Evolutionary conservation across 64 coral and sea anemone species (phyloP), one percentile per base, ranked within the genome.

Genomic region (Montipora cactus): DNA sequence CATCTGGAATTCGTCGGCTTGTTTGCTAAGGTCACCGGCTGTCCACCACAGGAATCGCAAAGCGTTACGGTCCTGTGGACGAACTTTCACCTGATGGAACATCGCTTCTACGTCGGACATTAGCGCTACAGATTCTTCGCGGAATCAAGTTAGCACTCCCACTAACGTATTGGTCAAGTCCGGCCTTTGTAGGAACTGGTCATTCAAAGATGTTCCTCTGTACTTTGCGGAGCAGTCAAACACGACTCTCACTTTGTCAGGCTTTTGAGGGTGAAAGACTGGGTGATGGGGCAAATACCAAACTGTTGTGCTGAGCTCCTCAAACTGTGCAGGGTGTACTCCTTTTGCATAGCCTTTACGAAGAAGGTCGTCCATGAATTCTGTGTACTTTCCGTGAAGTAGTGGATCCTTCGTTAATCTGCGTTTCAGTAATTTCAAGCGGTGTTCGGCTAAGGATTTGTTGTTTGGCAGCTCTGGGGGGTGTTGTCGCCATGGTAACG

Each of bases 61-160:
- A 37, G 37, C 37, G 3, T 50, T 20, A 11, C 79, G 46, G 44
- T 92, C 90, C 0, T 52, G 50, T 52, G 45, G 55, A 5, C n/a
- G 75, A 0, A 93, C 84, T 8, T 62, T 19, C 18, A 93, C 92
- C 77, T 93, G 84, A 7, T 88, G 62, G 19, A 88, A 93, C 92
- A 93, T 88, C 11, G 75, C 44, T 79, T 93, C 83, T 9, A 93
- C 51, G 75, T 93, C 20, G 10, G 23, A 48, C 25, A 55, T 81
- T 59, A 61, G n/a, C 1, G 52, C 79, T 44, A n/a, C 47, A n/a
- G 59, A 78, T 20, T 66, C 15, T 55, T 76, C 53, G 75, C 80
- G 10, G 53, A 92, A 92, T 66, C 55, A 44, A 4, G 78, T 81
- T 18, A 94, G 47, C 15, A 89, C 84, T 20, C 76, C 92, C 14